These are phyloP conservation scores for Emydura subglobosa DNA, from an alignment of 2,113 vertebrate species.

Conservation along the genomic window DNA sequence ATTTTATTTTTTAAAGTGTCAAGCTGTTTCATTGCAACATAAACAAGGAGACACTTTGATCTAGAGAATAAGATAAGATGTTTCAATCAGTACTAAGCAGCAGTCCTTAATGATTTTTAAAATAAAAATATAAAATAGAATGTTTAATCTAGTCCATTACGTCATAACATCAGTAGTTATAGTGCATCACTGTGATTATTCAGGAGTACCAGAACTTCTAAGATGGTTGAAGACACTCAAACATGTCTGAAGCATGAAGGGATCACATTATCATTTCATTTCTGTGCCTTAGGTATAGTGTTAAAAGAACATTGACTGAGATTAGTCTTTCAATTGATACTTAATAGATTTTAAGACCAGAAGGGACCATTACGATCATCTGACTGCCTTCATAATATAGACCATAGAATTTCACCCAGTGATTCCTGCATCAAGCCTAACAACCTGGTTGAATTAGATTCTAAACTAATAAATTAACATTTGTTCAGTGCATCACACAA, in stretches of 20 bases:
- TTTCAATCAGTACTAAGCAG: background rate
- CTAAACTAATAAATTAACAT: background rate
- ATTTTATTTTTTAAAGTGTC: background rate
- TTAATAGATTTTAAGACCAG: background rate
- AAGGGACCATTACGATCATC: background rate
- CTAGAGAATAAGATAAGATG: background rate
- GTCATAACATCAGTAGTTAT: background rate
- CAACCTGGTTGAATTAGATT: background rate
- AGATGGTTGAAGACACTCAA: background rate
- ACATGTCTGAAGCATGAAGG: background rate
- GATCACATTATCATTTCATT: background rate
- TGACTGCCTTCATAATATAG: background rate
- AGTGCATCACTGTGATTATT: background rate
- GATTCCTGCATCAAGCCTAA: background rate
- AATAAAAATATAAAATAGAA: background rate
- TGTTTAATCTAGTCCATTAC: background rate
- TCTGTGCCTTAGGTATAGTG: background rate
- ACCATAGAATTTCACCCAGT: background rate
- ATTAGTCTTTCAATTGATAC: background rate
- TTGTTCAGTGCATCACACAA: background rate
- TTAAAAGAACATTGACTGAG: background rate
- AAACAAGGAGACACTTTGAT: background rate
- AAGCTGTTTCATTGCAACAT: background rate
- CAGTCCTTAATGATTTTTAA: background rate
- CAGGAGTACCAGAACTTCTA: background rate